phyloP scores from a whole-genome alignment of 2,797 vertebrate species.

The Oophaga sylvatica region DNA sequence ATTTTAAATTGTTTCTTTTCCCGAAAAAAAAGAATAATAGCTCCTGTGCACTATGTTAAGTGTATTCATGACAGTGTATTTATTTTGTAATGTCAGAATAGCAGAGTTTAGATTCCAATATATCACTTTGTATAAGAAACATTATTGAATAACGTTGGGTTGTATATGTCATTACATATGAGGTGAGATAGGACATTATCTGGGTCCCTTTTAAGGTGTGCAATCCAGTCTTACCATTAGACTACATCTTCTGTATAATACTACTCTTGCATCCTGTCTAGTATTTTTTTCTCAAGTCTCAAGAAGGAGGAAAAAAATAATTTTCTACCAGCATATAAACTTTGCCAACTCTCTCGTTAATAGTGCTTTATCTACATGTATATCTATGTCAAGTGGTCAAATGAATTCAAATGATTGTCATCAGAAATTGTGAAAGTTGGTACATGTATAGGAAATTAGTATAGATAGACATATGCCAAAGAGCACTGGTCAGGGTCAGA shows the following conservation, averaged over 20 bases:
- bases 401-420: background rate
- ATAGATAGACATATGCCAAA: background rate
- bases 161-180: constrained; percentile 11
- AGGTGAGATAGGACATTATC: background rate
- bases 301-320: background rate
- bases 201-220: background rate
- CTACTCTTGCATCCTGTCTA: background rate
- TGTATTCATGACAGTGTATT: constrained; percentile 8
- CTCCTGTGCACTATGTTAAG: constrained; percentile 23
- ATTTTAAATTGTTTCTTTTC: constrained; percentile 16
- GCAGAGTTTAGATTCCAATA: constrained; percentile 11
- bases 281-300: background rate
- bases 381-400: background rate
- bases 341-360: background rate
- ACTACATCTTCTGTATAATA: constrained; percentile 1
- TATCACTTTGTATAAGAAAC: background rate
- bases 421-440: background rate
- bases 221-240: background rate
- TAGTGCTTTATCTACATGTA: background rate
- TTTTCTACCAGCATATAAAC: background rate
- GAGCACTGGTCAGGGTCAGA: background rate
- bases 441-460: background rate
- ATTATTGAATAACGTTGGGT: background rate
- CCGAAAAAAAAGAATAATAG: background rate
- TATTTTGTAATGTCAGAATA: constrained; percentile 25